Evolutionary conservation across 2,797 vertebrate genomes (phyloP).

Genomic region (Chaetodon trifasciatus): DNA sequence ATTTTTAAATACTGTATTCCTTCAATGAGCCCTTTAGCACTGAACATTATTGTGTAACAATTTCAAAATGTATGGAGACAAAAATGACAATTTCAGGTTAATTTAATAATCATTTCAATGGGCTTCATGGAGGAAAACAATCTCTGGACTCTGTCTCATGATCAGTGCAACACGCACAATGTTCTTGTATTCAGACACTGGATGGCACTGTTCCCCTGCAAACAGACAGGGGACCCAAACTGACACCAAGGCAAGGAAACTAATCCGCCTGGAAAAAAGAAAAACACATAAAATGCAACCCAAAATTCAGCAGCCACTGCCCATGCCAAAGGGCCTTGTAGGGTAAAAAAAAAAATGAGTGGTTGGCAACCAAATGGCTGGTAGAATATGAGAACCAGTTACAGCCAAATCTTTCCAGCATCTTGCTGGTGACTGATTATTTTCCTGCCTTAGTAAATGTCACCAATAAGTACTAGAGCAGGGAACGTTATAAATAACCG

Average conservation of each 20-base stretch:
- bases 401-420: conserved; percentile 32
- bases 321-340: conserved; percentile 14
- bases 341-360: neutral
- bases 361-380: conserved; percentile 34
- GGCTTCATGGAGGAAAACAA: conserved; percentile 61
- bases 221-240: conserved; percentile 47
- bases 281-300: conserved; percentile 16
- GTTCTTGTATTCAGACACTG: conserved; percentile 61
- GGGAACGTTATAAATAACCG: conserved; percentile 40
- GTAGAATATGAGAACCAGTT: neutral
- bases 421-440: conserved; percentile 16
- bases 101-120: conserved; percentile 15
- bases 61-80: neutral
- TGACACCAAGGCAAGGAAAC: conserved; percentile 56
- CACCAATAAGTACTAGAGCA: conserved; percentile 27
- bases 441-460: conserved; percentile 49
- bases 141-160: conserved; percentile 31
- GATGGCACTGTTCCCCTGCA: conserved; percentile 71
- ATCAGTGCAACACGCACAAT: conserved; percentile 36
- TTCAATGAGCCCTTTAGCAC: conserved; percentile 44
- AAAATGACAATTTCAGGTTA: neutral
- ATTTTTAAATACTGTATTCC: conserved; percentile 41
- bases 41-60: neutral
- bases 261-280: conserved; percentile 13
- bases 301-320: conserved; percentile 22